phyloP scores from a whole-genome alignment of 2,797 vertebrate genomes.

The Naso thynnoides region DNA sequence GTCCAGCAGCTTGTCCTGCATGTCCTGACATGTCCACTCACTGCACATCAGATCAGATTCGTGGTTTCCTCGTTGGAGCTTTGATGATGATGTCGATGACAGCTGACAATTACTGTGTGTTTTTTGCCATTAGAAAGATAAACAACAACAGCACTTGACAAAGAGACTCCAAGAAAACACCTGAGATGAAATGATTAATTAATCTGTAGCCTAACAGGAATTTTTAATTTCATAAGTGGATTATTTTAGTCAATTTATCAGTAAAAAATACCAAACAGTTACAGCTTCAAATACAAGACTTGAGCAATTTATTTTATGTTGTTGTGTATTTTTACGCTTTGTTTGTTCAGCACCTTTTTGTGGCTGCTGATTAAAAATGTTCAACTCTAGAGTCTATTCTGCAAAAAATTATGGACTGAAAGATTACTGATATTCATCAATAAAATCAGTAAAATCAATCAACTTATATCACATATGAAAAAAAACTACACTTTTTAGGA shows the following conservation, averaged over 20 bases:
- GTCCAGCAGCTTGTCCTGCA: slow-evolving; percentile 16
- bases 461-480: background rate
- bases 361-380: background rate
- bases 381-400: no score
- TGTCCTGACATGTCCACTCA: slow-evolving; percentile 38
- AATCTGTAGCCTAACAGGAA: background rate
- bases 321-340: no score
- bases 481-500: background rate
- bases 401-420: background rate
- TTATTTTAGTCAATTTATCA: background rate
- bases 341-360: background rate
- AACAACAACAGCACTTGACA: slow-evolving; percentile 14
- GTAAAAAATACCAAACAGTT: background rate
- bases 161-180: background rate
- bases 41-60: slow-evolving; percentile 23
- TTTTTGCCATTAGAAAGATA: slow-evolving; percentile 16
- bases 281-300: background rate
- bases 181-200: background rate
- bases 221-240: no score
- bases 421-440: background rate
- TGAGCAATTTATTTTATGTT: background rate
- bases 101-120: slow-evolving; percentile 49
- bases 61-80: slow-evolving; percentile 66
- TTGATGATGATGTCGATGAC: slow-evolving; percentile 53
- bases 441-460: background rate